phyloP scores from a whole-genome alignment of 1,140 invertebrate genomes.

The Atta texana region DNA sequence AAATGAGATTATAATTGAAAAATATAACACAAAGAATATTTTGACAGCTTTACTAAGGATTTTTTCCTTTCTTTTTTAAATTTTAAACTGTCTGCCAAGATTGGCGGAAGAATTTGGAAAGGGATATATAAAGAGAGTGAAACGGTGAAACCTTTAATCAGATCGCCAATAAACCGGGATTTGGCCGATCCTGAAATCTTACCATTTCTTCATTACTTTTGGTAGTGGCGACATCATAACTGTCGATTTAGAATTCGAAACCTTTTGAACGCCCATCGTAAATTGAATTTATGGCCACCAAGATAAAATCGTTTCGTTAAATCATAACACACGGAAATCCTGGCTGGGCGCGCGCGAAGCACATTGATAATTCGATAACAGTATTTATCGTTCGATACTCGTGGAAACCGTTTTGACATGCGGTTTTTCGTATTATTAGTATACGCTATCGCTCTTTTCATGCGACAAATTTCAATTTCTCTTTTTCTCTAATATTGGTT shows the following conservation, averaged over 20 bases:
- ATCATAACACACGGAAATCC: conserved; percentile 21
- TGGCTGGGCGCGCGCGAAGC: conserved; percentile 21
- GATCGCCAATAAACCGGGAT: background rate
- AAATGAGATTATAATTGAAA: background rate
- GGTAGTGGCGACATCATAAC: conserved; percentile 56
- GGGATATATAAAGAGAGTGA: background rate
- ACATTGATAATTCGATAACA: conserved; percentile 54
- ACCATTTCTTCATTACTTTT: conserved; percentile 6
- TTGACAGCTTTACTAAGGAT: background rate
- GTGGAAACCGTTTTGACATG: background rate
- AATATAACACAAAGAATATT: background rate
- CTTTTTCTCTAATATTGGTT: background rate
- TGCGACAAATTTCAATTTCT: background rate
- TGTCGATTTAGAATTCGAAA: conserved; percentile 62
- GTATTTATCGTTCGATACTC: conserved; percentile 20
- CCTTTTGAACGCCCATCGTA: conserved; percentile 59
- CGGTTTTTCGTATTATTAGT: background rate
- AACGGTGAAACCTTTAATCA: background rate
- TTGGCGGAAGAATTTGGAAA: background rate
- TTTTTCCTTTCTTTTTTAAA: background rate
- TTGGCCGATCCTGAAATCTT: conserved; percentile 10
- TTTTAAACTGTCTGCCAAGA: background rate
- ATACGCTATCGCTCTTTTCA: background rate
- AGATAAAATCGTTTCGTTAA: conserved; percentile 66
- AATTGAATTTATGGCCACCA: conserved; percentile 66